Percentiles rank a stretch among this genome's conserved stretches.
Evolutionary conservation across 2,113 vertebrate species (phyloP).

Genomic region (Rattus norvegicus): GRCr8 NC_086023.1:128798501-128799000

Average conservation of each 20-base stretch:
- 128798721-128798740: conserved; percentile 36
- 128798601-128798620: not conserved
- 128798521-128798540: not conserved
- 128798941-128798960: not conserved
- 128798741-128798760: conserved; percentile 12
- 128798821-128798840: not conserved
- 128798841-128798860: not conserved
- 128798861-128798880: not conserved
- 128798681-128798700: conserved; percentile 38
- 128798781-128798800: not conserved
- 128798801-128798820: not conserved
- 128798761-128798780: not conserved
- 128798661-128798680: conserved; percentile 50
- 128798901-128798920: not conserved
- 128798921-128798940: not conserved
- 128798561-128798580: not conserved
- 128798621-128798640: not conserved
- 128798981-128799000: not conserved
- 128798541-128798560: not conserved
- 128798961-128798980: not conserved
- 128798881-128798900: not conserved
- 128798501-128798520: not conserved
- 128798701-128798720: conserved; percentile 55
- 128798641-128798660: not conserved
- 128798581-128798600: not conserved